Evolutionary conservation across 2,888 invertebrate species (phyloP).

Genomic region (Cepaea hortensis): DNA sequence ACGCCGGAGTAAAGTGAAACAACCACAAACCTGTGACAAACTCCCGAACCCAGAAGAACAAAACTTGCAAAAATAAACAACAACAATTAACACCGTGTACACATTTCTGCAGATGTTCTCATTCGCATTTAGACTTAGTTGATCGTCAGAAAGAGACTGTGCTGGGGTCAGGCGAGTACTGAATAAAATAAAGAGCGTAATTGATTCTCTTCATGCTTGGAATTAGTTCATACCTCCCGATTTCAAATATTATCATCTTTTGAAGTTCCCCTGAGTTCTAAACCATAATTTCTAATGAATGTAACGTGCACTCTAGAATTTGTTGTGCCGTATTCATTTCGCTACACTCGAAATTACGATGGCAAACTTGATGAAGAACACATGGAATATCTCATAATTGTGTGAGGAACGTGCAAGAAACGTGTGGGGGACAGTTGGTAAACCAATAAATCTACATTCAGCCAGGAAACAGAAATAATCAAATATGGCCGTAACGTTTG

Average conservation of each 20-base stretch:
- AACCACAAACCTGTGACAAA: too few species aligned
- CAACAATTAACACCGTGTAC: neutral
- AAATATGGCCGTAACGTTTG: neutral
- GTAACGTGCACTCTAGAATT: neutral
- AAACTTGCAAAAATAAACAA: neutral
- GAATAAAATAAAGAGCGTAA: neutral
- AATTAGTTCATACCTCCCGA: slow-evolving; percentile 18
- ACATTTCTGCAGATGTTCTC: neutral
- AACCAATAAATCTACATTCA: neutral
- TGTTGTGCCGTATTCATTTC: neutral
- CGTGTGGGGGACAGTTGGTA: slow-evolving; percentile 18
- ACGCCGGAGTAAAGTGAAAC: too few species aligned
- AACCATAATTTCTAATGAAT: slow-evolving; percentile 22
- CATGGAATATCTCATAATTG: neutral
- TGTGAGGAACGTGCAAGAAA: slow-evolving; percentile 17
- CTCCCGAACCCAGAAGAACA: too few species aligned
- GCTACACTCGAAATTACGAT: slow-evolving; percentile 21
- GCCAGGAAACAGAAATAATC: slow-evolving; percentile 5
- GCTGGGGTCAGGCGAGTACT: neutral
- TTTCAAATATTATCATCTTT: slow-evolving; percentile 2
- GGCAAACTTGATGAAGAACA: slow-evolving; percentile 10
- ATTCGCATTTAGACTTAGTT: neutral
- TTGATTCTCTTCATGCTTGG: neutral
- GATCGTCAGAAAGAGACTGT: neutral
- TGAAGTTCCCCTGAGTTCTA: slow-evolving; percentile 19